Percentiles rank a stretch among this genome's conserved stretches.
Evolutionary conservation across 53 echinoderm and acorn worm species (phyloP).

Genomic region (Paelopatides confundens): DNA sequence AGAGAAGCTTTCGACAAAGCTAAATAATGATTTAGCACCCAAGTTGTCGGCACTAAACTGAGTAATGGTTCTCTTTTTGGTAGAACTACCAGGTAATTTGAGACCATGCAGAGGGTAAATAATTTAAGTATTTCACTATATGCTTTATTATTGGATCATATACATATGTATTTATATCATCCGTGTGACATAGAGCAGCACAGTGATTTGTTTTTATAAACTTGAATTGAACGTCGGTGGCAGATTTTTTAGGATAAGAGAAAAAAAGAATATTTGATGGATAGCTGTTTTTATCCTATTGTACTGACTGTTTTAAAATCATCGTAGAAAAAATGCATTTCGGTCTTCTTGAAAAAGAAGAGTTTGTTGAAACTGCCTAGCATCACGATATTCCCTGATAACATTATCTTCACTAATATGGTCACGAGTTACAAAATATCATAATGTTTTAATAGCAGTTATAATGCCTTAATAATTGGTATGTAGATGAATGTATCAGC

Average conservation of each 20-base stretch:
- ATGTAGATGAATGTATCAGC: conserved; percentile 55
- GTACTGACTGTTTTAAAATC: conserved; percentile 52
- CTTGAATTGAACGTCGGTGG: neutral
- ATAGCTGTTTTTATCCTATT: conserved; percentile 53
- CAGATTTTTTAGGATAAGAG: conserved; percentile 51
- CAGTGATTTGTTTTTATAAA: conserved; percentile 19
- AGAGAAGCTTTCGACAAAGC: conserved; percentile 57
- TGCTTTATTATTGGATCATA: neutral
- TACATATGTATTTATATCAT: conserved; percentile 19
- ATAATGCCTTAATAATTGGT: conserved; percentile 51
- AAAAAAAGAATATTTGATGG: conserved; percentile 56
- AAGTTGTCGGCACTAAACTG: conserved; percentile 52
- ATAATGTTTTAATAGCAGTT: conserved; percentile 17
- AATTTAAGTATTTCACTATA: conserved; percentile 13
- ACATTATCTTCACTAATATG: conserved; percentile 47
- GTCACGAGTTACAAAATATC: conserved; percentile 56
- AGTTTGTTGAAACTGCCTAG: conserved; percentile 22
- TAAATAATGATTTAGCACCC: conserved; percentile 52
- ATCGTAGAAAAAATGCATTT: conserved; percentile 60
- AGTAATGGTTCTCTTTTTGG: conserved; percentile 53
- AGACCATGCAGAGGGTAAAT: neutral
- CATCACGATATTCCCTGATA: conserved; percentile 67
- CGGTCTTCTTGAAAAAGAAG: conserved; percentile 47
- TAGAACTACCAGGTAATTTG: neutral
- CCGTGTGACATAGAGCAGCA: conserved; percentile 32